Conservation (phyloP, 1,140 invertebrate genomes). For the Drosophila busckii region DNA sequence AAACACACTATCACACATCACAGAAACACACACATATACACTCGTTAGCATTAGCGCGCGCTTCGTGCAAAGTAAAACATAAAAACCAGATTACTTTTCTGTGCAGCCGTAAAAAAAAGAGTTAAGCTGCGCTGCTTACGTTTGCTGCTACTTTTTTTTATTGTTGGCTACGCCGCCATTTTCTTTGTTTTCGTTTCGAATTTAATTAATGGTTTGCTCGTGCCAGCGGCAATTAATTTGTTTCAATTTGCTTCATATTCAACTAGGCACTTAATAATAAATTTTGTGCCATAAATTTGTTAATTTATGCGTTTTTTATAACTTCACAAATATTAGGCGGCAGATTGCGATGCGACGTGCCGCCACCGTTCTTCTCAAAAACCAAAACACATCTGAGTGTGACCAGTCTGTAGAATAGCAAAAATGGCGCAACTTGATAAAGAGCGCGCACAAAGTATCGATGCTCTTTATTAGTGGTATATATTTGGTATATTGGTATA, state of each 20-base stretch:
- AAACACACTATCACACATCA: conserved; percentile 25
- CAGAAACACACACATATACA: conserved; percentile 28
- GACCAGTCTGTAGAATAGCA: not conserved
- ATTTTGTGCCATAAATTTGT: conserved; percentile 16
- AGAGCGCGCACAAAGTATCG: no score
- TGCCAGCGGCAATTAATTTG: not conserved
- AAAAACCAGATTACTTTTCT: conserved; percentile 72
- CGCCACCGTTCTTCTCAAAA: conserved; percentile 16
- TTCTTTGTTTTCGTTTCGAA: conserved; percentile 29
- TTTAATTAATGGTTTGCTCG: conserved; percentile 4
- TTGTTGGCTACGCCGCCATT: conserved; percentile 64
- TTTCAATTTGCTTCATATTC: not conserved
- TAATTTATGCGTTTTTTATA: conserved; percentile 23
- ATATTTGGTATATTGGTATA: no score
- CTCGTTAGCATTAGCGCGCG: conserved; percentile 49
- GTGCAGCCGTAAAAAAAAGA: conserved; percentile 49
- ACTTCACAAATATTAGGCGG: conserved; percentile 4
- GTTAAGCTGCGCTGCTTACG: conserved; percentile 61
- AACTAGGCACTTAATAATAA: conserved; percentile 6
- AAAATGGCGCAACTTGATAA: not conserved
- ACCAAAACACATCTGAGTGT: conserved; percentile 37
- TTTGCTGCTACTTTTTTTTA: conserved; percentile 40
- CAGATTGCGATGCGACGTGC: conserved; percentile 4
- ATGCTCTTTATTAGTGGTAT: no score
- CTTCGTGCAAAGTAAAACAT: conserved; percentile 58